Conservation (phyloP, 1,140 invertebrate species). For the Condylostylus longicornis region DNA sequence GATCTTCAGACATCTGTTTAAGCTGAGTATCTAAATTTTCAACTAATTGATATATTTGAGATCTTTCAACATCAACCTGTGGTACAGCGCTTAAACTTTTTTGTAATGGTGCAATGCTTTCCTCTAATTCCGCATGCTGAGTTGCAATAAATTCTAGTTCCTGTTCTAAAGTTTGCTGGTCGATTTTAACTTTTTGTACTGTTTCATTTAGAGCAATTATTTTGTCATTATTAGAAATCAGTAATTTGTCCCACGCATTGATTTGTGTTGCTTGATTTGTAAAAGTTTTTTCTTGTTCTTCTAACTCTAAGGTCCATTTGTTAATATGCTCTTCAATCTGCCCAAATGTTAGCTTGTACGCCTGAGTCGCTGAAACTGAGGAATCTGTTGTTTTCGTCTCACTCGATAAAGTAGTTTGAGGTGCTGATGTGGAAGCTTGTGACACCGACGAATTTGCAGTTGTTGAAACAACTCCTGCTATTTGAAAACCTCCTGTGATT, state of each 20-base stretch:
- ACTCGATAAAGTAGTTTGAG: conserved; percentile 17
- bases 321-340: conserved; percentile 88
- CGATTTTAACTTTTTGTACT: conserved; percentile 70
- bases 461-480: no score
- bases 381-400: conserved; percentile 24
- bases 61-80: conserved; percentile 69
- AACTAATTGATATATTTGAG: conserved; percentile 71
- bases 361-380: conserved; percentile 7
- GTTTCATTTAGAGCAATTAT: conserved; percentile 73
- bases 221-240: conserved; percentile 85
- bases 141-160: conserved; percentile 88
- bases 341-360: conserved; percentile 51
- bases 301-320: conserved; percentile 87
- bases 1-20: conserved; percentile 84
- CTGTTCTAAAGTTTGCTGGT: conserved; percentile 79
- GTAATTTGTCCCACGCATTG: conserved; percentile 83
- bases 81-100: conserved; percentile 56
- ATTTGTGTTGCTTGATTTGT: conserved; percentile 87
- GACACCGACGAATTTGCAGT: no score
- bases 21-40: conserved; percentile 85
- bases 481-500: no score
- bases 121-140: conserved; percentile 85
- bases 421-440: no score
- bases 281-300: conserved; percentile 87
- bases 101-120: conserved; percentile 70